These are phyloP conservation scores for Protobothrops mucrosquamatus DNA, from an alignment of 2,113 vertebrate genomes.

Conservation along the genomic window DNA sequence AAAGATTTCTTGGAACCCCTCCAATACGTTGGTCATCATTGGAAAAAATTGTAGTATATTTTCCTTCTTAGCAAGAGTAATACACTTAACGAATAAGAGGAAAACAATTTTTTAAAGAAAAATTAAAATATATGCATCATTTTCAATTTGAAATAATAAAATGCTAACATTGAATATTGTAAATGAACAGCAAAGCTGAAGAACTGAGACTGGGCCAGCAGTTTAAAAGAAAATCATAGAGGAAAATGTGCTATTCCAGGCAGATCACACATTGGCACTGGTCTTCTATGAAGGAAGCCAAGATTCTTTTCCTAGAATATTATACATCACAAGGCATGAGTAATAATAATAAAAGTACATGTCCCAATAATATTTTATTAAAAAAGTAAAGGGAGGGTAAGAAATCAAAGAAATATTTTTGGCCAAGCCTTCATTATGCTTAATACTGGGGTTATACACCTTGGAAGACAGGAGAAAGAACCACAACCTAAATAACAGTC, in stretches of 20 bases:
- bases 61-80: background rate
- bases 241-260: background rate
- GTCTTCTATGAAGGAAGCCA: background rate
- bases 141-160: background rate
- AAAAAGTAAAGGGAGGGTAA: background rate
- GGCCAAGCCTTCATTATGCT: background rate
- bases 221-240: background rate
- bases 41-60: background rate
- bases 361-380: background rate
- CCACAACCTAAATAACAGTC: background rate
- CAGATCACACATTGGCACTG: background rate
- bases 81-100: background rate
- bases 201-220: background rate
- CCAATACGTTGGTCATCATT: background rate
- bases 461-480: background rate
- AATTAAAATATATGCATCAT: background rate
- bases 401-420: background rate
- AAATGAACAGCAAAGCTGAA: background rate
- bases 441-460: background rate
- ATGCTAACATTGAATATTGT: background rate
- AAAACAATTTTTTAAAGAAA: background rate
- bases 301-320: background rate
- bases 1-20: background rate
- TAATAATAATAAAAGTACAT: background rate
- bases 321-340: background rate